Percentiles rank a stretch among this genome's conserved stretches.
phyloP scores from a whole-genome alignment of 2,113 vertebrate species.

The Silurus meridionalis region DNA sequence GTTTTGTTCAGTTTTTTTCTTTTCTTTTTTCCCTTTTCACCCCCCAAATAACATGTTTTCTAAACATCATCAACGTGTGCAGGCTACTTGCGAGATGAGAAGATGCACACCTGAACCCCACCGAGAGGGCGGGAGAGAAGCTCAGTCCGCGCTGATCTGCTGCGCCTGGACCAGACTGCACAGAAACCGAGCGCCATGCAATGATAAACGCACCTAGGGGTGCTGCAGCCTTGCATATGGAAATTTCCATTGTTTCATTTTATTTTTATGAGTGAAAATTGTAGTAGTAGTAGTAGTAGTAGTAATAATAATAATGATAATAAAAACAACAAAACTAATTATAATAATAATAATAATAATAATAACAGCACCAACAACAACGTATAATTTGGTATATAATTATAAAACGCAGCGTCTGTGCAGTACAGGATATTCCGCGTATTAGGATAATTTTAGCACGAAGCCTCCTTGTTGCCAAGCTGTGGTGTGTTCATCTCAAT shows the following conservation, averaged over 20 bases:
- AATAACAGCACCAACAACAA: too few species aligned
- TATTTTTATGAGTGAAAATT: conserved; percentile 20
- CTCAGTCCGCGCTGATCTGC: conserved; percentile 62
- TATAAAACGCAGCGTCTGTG: neutral
- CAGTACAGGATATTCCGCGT: conserved; percentile 26
- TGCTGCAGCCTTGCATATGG: conserved; percentile 51
- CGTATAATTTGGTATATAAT: neutral
- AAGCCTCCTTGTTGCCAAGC: conserved; percentile 42
- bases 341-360: neutral
- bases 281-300: conserved; percentile 2
- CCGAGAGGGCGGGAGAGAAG: conserved; percentile 41
- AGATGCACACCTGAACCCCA: conserved; percentile 67
- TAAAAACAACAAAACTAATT: conserved; percentile 23
- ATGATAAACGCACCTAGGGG: conserved; percentile 59
- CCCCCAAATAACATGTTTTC: neutral
- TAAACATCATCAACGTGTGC: neutral
- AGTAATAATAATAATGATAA: conserved; percentile 2
- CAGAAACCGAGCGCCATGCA: conserved; percentile 66
- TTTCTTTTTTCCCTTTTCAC: too few species aligned
- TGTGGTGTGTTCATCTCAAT: conserved; percentile 34
- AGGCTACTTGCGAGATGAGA: neutral
- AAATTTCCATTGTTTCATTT: conserved; percentile 47
- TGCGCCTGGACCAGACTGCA: conserved; percentile 66
- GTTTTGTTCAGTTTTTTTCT: neutral
- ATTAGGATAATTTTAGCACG: conserved; percentile 39